These are phyloP conservation scores for Atrina japonica DNA, from an alignment of 2,888 invertebrate genomes.

Conservation along the genomic window DNA sequence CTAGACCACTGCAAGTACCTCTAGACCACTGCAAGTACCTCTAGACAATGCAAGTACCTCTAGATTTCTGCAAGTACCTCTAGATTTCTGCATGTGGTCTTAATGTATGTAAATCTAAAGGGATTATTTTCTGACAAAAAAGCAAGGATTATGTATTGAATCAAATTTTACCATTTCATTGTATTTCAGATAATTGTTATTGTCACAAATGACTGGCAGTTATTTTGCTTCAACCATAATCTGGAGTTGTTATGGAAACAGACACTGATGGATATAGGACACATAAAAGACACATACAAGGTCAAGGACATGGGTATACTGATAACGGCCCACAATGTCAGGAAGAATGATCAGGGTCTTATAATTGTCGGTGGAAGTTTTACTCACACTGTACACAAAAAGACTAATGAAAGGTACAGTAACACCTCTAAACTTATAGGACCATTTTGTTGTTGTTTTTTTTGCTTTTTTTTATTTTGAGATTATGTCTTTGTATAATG, in stretches of 20 bases:
- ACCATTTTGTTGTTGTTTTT: no score
- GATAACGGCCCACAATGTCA: conserved; percentile 71
- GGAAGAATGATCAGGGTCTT: conserved; percentile 71
- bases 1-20: no score
- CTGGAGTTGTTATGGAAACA: conserved; percentile 73
- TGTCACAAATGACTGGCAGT: conserved; percentile 76
- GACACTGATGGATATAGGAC: conserved; percentile 61
- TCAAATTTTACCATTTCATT: not conserved
- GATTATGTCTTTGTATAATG: no score
- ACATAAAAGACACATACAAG: conserved; percentile 61
- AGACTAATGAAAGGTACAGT: not conserved
- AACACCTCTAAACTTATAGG: no score
- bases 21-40: no score
- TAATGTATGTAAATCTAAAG: no score
- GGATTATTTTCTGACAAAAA: no score
- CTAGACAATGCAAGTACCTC: no score
- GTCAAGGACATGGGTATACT: conserved; percentile 74
- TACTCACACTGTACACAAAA: conserved; percentile 62
- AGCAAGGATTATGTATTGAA: no score
- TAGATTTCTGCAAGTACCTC: no score
- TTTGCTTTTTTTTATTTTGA: no score
- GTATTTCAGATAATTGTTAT: conserved; percentile 73
- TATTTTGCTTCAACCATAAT: conserved; percentile 72
- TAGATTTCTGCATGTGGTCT: no score
- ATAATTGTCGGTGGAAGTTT: conserved; percentile 76